Conservation (phyloP, 2,888 invertebrate genomes). For the Drosophila yooni region DNA sequence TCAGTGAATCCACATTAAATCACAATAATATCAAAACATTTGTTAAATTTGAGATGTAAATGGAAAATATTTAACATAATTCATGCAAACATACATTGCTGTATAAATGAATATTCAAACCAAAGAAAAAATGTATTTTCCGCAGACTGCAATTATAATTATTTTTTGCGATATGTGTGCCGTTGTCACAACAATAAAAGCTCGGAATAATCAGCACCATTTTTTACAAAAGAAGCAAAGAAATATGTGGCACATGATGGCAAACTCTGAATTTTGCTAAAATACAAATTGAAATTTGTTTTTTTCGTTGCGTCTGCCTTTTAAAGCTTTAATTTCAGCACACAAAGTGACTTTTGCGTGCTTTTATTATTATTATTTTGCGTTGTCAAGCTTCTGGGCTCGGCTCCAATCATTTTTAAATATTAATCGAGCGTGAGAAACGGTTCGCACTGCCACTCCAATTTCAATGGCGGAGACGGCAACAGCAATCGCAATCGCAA, state of each 20-base stretch:
- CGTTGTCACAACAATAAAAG: constrained; percentile 49
- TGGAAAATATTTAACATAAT: neutral
- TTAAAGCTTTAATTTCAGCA: constrained; percentile 34
- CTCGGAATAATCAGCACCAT: constrained; percentile 31
- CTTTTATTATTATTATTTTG: constrained; percentile 17
- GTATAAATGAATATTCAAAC: neutral
- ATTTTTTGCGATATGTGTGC: constrained; percentile 27
- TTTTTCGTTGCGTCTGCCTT: constrained; percentile 20
- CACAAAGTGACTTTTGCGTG: constrained; percentile 28
- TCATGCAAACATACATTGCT: neutral
- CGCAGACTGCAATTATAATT: constrained; percentile 53
- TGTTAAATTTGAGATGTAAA: neutral
- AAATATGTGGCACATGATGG: constrained; percentile 38
- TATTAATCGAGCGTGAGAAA: constrained; percentile 68
- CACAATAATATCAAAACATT: neutral
- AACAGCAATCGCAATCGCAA: neutral
- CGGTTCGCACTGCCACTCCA: constrained; percentile 41
- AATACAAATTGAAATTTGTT: constrained; percentile 24
- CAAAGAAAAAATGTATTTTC: constrained; percentile 5
- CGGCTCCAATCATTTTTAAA: constrained; percentile 58
- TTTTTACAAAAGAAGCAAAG: constrained; percentile 21
- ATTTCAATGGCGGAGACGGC: constrained; percentile 9
- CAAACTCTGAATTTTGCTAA: constrained; percentile 33
- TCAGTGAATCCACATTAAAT: neutral
- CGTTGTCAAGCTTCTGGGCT: constrained; percentile 31